phyloP scores from a whole-genome alignment of 2,888 invertebrate species.

The Camptogramma bilineatum region DNA sequence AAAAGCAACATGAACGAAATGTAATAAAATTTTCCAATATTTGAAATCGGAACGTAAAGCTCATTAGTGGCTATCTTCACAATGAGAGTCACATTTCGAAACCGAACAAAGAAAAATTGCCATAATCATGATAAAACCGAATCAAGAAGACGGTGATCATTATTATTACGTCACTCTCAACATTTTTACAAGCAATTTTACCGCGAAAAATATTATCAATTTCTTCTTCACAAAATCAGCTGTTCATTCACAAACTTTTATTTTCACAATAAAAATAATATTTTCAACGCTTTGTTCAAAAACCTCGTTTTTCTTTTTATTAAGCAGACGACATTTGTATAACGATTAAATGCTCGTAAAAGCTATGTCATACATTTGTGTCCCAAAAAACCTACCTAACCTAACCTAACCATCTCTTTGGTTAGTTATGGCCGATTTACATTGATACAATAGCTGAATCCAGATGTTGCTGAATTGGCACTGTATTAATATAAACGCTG shows the following conservation, averaged over 20 bases:
- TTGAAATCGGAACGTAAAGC: not conserved
- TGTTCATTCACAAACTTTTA: not conserved
- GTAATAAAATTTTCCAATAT: conserved; percentile 1
- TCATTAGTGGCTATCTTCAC: conserved; percentile 17
- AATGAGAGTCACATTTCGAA: conserved; percentile 18
- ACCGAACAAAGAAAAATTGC: conserved; percentile 33
- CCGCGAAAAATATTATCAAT: not conserved
- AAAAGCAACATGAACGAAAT: not conserved
- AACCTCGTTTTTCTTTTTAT: too few relatives aligned
- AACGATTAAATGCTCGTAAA: too few relatives aligned
- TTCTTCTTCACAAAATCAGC: not conserved
- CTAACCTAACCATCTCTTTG: too few relatives aligned
- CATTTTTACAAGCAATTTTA: not conserved
- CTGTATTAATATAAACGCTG: too few relatives aligned
- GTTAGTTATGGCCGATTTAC: too few relatives aligned
- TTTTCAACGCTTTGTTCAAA: not conserved
- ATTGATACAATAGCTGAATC: too few relatives aligned
- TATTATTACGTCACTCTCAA: conserved; percentile 4
- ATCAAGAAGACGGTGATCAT: not conserved
- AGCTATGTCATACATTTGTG: too few relatives aligned
- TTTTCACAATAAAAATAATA: not conserved
- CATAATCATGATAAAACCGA: conserved; percentile 52
- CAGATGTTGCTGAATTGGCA: too few relatives aligned
- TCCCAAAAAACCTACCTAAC: too few relatives aligned
- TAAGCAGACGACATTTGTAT: too few relatives aligned